phyloP scores from a whole-genome alignment of 2,888 invertebrate species.

The Brenthis hecate region DNA sequence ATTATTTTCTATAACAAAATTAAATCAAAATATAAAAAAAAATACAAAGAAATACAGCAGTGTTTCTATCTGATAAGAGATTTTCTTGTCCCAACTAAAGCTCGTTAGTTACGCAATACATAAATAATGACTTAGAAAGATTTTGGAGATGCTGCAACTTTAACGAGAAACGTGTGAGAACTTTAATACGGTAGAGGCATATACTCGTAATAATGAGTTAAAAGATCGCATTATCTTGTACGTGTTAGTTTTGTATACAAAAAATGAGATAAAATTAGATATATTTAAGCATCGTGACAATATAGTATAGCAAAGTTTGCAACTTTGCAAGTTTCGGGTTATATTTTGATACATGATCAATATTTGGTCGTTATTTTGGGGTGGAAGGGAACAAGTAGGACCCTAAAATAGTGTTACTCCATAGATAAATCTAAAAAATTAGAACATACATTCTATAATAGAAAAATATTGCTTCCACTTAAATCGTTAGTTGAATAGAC shows the following conservation, averaged over 20 bases:
- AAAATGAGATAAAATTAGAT: background rate
- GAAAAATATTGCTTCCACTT: slow-evolving; percentile 45
- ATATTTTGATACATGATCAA: no score
- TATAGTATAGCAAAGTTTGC: no score
- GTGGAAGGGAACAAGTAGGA: no score
- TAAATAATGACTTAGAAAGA: slow-evolving; percentile 14
- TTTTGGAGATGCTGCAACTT: slow-evolving; percentile 17
- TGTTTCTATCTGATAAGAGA: slow-evolving; percentile 15
- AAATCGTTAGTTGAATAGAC: slow-evolving; percentile 47
- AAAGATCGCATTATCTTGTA: slow-evolving; percentile 14
- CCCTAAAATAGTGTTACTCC: no score
- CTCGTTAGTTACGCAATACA: slow-evolving; percentile 8
- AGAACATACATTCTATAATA: slow-evolving; percentile 30
- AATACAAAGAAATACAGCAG: background rate
- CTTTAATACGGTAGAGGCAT: slow-evolving; percentile 13
- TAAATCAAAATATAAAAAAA: no score
- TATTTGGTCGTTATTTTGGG: no score
- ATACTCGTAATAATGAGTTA: slow-evolving; percentile 12
- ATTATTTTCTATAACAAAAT: background rate
- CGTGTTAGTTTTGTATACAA: background rate
- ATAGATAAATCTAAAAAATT: no score
- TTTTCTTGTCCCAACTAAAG: slow-evolving; percentile 15
- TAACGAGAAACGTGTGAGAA: slow-evolving; percentile 21
- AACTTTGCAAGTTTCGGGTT: no score
- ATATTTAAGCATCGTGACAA: no score